Evolutionary conservation across 1,140 invertebrate species (phyloP).

Genomic region (Anthonomus grandis): DNA sequence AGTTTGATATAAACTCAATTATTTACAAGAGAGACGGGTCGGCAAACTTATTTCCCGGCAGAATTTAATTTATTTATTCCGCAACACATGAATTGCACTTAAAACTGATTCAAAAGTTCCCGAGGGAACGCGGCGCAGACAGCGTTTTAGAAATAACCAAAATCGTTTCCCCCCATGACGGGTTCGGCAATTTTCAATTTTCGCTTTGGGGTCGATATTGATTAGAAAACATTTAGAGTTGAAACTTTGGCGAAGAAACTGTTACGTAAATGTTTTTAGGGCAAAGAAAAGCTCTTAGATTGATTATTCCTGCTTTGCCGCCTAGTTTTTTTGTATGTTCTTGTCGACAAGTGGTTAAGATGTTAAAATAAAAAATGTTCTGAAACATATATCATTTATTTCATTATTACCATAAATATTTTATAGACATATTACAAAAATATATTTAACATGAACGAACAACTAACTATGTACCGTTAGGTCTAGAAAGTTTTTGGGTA

Average conservation of each 20-base stretch:
- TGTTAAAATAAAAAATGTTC: too few species aligned
- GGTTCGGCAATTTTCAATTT: slow-evolving; percentile 1
- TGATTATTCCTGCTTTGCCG: not conserved
- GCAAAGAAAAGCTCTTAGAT: not conserved
- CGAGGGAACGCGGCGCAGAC: not conserved
- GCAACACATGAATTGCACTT: not conserved
- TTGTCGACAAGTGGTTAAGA: too few species aligned
- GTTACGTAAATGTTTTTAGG: not conserved
- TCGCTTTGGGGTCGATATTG: not conserved
- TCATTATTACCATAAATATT: too few species aligned
- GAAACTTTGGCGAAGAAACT: slow-evolving; percentile 1
- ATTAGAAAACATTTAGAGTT: not conserved
- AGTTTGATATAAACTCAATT: too few species aligned
- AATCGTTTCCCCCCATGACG: not conserved
- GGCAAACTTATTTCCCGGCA: too few species aligned
- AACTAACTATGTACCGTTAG: too few species aligned
- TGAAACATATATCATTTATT: too few species aligned
- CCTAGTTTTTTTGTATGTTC: too few species aligned
- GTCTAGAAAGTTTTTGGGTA: too few species aligned
- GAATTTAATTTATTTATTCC: slow-evolving; percentile 5
- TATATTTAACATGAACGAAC: too few species aligned
- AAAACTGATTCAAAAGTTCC: not conserved
- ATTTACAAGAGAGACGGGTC: too few species aligned
- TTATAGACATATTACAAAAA: too few species aligned
- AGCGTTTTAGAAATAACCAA: not conserved